Conservation (phyloP, 2,797 vertebrate species). For the Coendou prehensilis region DNA sequence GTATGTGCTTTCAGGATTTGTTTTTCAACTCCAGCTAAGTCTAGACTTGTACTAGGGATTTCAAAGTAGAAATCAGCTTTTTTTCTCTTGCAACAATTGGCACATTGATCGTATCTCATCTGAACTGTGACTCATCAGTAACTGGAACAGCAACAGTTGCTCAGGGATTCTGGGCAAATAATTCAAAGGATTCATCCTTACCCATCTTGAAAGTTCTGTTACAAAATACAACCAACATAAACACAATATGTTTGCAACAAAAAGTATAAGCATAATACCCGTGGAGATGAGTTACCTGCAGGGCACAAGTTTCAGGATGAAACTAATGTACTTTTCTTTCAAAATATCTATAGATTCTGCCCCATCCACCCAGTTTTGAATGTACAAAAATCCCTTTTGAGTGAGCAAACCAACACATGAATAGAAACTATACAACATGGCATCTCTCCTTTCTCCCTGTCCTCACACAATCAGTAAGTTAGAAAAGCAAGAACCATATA, state of each 20-base stretch:
- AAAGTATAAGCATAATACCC: fast-evolving
- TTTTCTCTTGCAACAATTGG: neutral
- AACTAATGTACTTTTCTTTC: conserved; percentile 67
- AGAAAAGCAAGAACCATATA: neutral
- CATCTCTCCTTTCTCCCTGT: neutral
- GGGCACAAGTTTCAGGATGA: conserved; percentile 50
- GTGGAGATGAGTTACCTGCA: neutral
- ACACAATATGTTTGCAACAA: conserved; percentile 6
- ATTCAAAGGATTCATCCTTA: conserved; percentile 38
- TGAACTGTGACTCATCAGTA: conserved; percentile 75
- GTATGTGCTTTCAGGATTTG: conserved; percentile 67
- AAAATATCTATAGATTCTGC: conserved; percentile 80
- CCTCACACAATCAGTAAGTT: neutral
- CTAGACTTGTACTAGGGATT: conserved; percentile 72
- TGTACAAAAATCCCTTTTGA: conserved; percentile 77
- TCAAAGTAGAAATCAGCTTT: conserved; percentile 48
- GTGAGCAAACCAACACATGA: conserved; percentile 73
- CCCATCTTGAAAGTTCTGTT: conserved; percentile 45
- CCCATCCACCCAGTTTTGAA: conserved; percentile 75
- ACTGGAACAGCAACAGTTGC: conserved; percentile 68
- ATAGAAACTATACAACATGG: conserved; percentile 59
- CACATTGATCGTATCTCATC: conserved; percentile 59
- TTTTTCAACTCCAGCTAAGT: conserved; percentile 73
- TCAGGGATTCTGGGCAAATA: conserved; percentile 66
- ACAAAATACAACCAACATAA: neutral